Evolutionary conservation across 1,140 invertebrate species (phyloP), one percentile per base, ranked within the genome.

Genomic region (Gryllus bimaculatus): DNA sequence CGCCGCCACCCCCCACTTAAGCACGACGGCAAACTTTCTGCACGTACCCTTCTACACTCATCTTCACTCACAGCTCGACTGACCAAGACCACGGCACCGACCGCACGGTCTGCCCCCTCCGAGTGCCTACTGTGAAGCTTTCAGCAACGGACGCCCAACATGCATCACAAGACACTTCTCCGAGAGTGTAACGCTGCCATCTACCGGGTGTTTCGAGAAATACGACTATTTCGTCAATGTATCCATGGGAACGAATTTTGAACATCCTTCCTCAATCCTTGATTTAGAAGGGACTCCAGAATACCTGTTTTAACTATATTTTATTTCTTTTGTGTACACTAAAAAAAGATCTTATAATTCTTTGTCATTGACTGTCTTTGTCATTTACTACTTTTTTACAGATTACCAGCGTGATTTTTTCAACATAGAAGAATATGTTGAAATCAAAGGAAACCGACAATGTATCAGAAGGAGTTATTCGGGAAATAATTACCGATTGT

Each of bases 401-500:
- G 26, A 39, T 39, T 39, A 39, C 26, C 26, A 39, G 5, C 26
- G 26, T 39, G 26, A 39, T 39, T 2, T 39, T 39, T 39, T 39
- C 26, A 39, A 39, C 26, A 39, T 39, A 39, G 5, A 39, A 39
- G 26, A 39, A 39, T 5, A 39, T 39, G 26, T 39, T 39, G 26
- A 39, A 39, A 39, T 39, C 26, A 39, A 39, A 39, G 26, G 26
- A 39, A 39, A 39, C 26, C 26, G 26, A 39, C 26, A 77, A 77
- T 48, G 47, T 77, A n/a, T 49, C 26, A 0, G 84, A 81, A 78
- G 82, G 83, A 77, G 81, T 86, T 8, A 82, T 83, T 12, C 77
- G 82, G 79, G 81, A 20, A 73, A 83, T 87, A 12, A 78, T 81
- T 15, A 82, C 81, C 18, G 78, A 82, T 47, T 85, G 85, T 76